Evolutionary conservation across 2,113 vertebrate genomes (phyloP).

Genomic region (Brachyistius frenatus): DNA sequence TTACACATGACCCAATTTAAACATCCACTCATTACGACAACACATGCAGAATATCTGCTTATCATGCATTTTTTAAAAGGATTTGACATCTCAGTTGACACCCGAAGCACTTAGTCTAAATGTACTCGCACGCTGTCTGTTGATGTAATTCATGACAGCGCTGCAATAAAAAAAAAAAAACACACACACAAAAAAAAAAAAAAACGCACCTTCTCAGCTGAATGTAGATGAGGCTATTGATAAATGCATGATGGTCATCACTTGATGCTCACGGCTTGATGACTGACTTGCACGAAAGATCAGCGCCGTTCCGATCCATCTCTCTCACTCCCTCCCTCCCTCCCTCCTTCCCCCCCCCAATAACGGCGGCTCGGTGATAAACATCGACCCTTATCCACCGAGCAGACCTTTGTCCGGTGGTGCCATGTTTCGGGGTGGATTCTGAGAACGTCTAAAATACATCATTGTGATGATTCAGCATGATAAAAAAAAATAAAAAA

Average conservation of each 20-base stretch:
- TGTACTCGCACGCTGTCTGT: slow-evolving; percentile 60
- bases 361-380: slow-evolving; percentile 67
- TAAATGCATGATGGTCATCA: slow-evolving; percentile 70
- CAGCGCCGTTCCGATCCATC: slow-evolving; percentile 68
- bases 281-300: slow-evolving; percentile 64
- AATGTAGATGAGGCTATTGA: slow-evolving; percentile 69
- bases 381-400: slow-evolving; percentile 76
- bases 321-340: not conserved
- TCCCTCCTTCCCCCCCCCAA: not conserved
- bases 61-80: slow-evolving; percentile 68
- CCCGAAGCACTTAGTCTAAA: slow-evolving; percentile 67
- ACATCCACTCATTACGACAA: slow-evolving; percentile 45
- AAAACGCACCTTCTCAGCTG: slow-evolving; percentile 60
- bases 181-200: too few relatives aligned
- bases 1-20: slow-evolving; percentile 67
- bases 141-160: slow-evolving; percentile 67
- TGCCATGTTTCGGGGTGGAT: slow-evolving; percentile 80
- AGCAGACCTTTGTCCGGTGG: slow-evolving; percentile 81
- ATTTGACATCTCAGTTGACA: slow-evolving; percentile 72
- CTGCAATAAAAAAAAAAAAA: slow-evolving; percentile 64
- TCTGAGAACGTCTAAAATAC: slow-evolving; percentile 70
- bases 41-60: slow-evolving; percentile 67
- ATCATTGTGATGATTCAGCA: slow-evolving; percentile 84
- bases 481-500: slow-evolving; percentile 45
- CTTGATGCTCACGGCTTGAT: slow-evolving; percentile 71